These are phyloP conservation scores for Procambarus clarkii DNA, from an alignment of 1,140 invertebrate genomes.

Conservation along the genomic window DNA sequence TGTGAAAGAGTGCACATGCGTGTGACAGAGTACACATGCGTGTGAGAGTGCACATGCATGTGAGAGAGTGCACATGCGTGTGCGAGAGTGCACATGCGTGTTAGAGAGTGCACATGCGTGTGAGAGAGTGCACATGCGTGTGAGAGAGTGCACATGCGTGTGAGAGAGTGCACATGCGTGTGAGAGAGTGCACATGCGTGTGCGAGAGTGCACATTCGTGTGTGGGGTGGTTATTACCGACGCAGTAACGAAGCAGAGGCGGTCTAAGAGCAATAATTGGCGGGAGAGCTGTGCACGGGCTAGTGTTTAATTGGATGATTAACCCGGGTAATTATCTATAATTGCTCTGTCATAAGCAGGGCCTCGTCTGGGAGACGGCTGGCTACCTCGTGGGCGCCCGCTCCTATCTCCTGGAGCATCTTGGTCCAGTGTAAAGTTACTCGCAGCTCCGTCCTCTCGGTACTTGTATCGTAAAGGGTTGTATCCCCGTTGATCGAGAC, in stretches of 20 bases:
- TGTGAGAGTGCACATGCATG: not conserved
- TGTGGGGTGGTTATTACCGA: not conserved
- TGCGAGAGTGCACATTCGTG: not conserved
- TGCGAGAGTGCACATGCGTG: too few relatives aligned
- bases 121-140: not conserved
- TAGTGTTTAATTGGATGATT: slow-evolving; percentile 8
- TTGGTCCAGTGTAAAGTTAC: not conserved
- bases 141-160: not conserved
- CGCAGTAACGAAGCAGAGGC: not conserved
- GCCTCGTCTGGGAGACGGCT: not conserved
- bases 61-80: not conserved
- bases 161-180: not conserved
- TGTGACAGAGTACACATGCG: too few relatives aligned
- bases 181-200: not conserved
- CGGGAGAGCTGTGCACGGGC: not conserved
- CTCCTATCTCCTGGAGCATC: not conserved
- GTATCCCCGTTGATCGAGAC: too few relatives aligned
- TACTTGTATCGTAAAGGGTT: not conserved
- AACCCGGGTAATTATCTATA: not conserved
- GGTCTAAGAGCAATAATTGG: not conserved
- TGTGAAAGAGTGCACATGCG: too few relatives aligned
- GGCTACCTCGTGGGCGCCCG: too few relatives aligned
- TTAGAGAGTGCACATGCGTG: too few relatives aligned
- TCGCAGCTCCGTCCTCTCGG: not conserved
- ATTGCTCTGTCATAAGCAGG: not conserved